These are phyloP conservation scores for Morpho achilles DNA, from an alignment of 2,888 invertebrate species.

Conservation along the genomic window DNA sequence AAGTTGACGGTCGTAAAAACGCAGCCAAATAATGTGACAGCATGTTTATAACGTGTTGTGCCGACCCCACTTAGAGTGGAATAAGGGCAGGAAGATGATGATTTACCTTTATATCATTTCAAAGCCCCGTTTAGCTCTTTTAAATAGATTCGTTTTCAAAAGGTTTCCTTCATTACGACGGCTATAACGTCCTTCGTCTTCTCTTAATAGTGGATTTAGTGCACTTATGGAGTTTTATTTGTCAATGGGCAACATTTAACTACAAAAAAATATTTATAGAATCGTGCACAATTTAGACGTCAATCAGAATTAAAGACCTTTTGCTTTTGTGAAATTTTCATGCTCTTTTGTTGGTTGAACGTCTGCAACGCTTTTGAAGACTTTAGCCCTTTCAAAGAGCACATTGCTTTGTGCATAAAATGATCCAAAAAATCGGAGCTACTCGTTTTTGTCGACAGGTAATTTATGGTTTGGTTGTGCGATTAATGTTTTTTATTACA, in stretches of 20 bases:
- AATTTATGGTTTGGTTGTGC: neutral
- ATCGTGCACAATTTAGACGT: slow-evolving; percentile 53
- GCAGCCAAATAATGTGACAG: too few relatives aligned
- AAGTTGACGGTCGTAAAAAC: too few relatives aligned
- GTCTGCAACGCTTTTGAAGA: slow-evolving; percentile 38
- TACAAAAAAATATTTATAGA: slow-evolving; percentile 43
- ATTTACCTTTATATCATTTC: too few relatives aligned
- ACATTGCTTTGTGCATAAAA: slow-evolving; percentile 45
- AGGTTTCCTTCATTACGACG: slow-evolving; percentile 33
- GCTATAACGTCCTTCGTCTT: too few relatives aligned
- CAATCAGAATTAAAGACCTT: slow-evolving; percentile 51
- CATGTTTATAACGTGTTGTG: too few relatives aligned
- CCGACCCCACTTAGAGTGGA: too few relatives aligned
- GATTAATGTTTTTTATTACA: too few relatives aligned
- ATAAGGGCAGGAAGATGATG: too few relatives aligned
- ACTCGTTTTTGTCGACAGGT: slow-evolving; percentile 30
- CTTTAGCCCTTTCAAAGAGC: slow-evolving; percentile 36
- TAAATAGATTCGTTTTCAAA: slow-evolving; percentile 28
- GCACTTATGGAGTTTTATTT: slow-evolving; percentile 21
- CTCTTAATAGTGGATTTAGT: too few relatives aligned
- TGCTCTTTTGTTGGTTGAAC: slow-evolving; percentile 41
- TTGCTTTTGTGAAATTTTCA: slow-evolving; percentile 47
- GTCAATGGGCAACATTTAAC: slow-evolving; percentile 42
- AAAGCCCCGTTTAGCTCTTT: slow-evolving; percentile 15
- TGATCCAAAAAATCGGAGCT: slow-evolving; percentile 60